Evolutionary conservation across 2,888 invertebrate species (phyloP), one percentile per base, ranked within the genome.

Genomic region (Choristoneura rosaceana): DNA sequence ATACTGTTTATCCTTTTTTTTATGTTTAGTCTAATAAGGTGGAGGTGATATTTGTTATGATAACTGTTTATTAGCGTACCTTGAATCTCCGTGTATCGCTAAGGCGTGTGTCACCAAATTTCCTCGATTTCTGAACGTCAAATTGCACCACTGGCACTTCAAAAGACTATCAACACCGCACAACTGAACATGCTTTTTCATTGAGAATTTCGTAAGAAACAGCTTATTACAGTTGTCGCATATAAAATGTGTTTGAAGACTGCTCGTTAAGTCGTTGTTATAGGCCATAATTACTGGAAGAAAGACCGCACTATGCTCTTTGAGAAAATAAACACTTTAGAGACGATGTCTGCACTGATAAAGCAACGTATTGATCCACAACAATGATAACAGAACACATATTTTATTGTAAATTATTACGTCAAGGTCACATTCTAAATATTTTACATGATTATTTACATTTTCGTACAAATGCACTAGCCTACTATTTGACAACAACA

Each of bases 61-160:
- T 47, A n/a, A 25, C 17, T 45, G 0, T 38, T 71, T 63, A 55
- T 62, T 65, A 70, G 66, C 1, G 75, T 78, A 80, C 82, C 77
- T 76, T 9, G 68, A 71, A 64, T 81, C 81, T 15, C 81, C 80
- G 65, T 85, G 85, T 15, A 83, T 76, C 38, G 69, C 65, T 9
- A 64, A 71, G 0, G 75, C 73, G n/a, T 86, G 84, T 5, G 71
- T 74, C 0, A 74, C 77, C 2, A 85, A 64, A 65, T 84, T 84
- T 0, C 83, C 85, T 7, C 77, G 75, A 47, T 82, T 84, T 67
- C 74, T 78, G 60, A 86, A 85, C 9, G 64, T 52, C n/a, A 83
- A 50, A 4, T 78, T 77, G 63, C 85, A 85, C 81, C 82, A 83
- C 4, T 45, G 73, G 50, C 85, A 85, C 14, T 71, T 64, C 0